Evolutionary conservation across 2,888 invertebrate species (phyloP).

Genomic region (Parnassius smintheus): DNA sequence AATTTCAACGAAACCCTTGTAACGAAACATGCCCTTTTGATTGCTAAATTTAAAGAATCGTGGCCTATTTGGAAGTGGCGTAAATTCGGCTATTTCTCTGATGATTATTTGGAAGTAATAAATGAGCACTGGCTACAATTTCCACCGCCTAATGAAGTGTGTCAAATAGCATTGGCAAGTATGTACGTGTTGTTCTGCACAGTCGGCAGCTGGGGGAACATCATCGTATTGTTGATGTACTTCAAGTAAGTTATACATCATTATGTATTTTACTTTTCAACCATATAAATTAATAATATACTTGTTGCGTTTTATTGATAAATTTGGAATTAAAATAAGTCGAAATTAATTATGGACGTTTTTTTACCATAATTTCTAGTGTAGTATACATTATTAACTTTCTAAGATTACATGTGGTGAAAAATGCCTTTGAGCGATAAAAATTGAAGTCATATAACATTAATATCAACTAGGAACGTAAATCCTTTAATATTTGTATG

Average conservation of each 20-base stretch:
- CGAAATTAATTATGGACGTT: too few species aligned
- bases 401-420: too few species aligned
- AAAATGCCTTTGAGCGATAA: too few species aligned
- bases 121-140: constrained; percentile 88
- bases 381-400: too few species aligned
- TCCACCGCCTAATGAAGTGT: constrained; percentile 79
- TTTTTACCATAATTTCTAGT: too few species aligned
- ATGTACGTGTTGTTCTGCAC: constrained; percentile 83
- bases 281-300: too few species aligned
- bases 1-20: neutral
- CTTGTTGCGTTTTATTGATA: too few species aligned
- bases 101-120: constrained; percentile 80
- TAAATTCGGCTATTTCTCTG: constrained; percentile 77
- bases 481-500: too few species aligned
- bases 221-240: constrained; percentile 87
- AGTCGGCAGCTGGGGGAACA: constrained; percentile 86
- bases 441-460: too few species aligned
- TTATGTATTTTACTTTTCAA: too few species aligned
- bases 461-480: too few species aligned
- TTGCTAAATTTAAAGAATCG: constrained; percentile 55
- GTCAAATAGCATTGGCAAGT: constrained; percentile 82
- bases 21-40: constrained; percentile 46
- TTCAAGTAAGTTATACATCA: constrained; percentile 77
- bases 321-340: too few species aligned
- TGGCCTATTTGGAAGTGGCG: constrained; percentile 78